Evolutionary conservation across 2,797 vertebrate species (phyloP).

Genomic region (Carcharodon carcharias): DNA sequence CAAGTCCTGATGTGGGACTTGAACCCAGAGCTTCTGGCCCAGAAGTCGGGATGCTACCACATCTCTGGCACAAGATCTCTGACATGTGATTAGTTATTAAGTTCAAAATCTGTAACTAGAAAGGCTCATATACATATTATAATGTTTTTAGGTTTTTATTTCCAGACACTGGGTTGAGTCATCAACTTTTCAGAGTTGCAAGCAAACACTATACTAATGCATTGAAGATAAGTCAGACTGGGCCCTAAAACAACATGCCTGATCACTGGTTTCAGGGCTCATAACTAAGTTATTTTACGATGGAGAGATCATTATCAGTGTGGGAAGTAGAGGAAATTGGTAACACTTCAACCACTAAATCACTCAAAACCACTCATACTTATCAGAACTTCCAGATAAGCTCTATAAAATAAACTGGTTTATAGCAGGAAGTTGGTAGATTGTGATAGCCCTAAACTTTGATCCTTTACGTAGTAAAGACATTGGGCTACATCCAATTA

Average conservation of each 20-base stretch:
- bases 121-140: background rate
- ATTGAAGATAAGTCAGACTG: constrained; percentile 14
- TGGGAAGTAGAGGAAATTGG: constrained; percentile 34
- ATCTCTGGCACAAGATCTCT: too few relatives aligned
- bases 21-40: too few relatives aligned
- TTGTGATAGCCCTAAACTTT: constrained; percentile 12
- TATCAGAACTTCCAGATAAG: constrained; percentile 24
- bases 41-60: too few relatives aligned
- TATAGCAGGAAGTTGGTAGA: constrained; percentile 34
- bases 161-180: background rate
- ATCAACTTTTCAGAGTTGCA: constrained; percentile 9
- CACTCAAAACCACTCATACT: constrained; percentile 26
- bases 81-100: background rate
- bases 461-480: constrained; percentile 4
- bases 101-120: background rate
- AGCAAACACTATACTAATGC: background rate
- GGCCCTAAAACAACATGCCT: background rate
- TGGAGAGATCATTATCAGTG: constrained; percentile 33
- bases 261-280: constrained; percentile 12
- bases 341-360: constrained; percentile 27
- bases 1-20: too few relatives aligned
- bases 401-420: constrained; percentile 22
- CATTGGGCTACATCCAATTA: background rate
- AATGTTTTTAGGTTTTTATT: constrained; percentile 8
- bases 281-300: constrained; percentile 29